Base-by-base conservation (phyloP, 2,888 invertebrate genomes). In the Dryococelus australis region DNA sequence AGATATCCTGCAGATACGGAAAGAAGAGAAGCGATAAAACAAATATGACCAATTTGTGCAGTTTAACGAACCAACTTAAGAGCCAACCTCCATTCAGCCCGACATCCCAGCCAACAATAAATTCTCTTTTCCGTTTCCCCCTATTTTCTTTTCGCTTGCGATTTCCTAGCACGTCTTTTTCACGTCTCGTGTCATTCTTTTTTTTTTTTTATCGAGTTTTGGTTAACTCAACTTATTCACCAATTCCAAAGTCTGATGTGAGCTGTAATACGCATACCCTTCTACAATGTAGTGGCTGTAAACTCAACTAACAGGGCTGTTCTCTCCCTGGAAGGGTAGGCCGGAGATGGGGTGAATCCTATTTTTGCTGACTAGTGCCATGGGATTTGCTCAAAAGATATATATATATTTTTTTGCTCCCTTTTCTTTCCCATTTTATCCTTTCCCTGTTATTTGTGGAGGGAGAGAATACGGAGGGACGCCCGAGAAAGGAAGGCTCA, bases 331-430 rank as follows among this genome's bases (percentile, higher is more conserved):
- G 53, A 47, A 26, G 86, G 35, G 13, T 51, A 28, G 78, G 84
- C n/a, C 83, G 80, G 20, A n/a, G 81, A 47, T 27, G 53, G 87
- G 88, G 81, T 53, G 89, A 89, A 89, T 89, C 89, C 89, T 89
- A 89, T 89, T 89, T 89, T 88, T 89, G 89, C 89, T 89, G 89
- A 89, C 89, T 89, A 88, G 88, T 89, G 86, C 87, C 89, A 81
- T 86, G 89, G 89, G 89, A 89, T 89, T 89, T 89, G 87, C 85
- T 87, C 87, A 88, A 88, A 88, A 86, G 80, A 80, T 86, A 80
- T 86, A 86, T 78, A n/a, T 78, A 65, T 86, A n/a, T 78, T 53
- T 80, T 86, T 85, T 86, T 86, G 16, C 35, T 86, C 78, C 53
- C 53, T 86, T 27, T 83, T 83, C 28, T 83, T 35, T 83, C 83